A percentile compares a stretch with the other conserved stretches of the same genome.
These are phyloP conservation scores for Andrena haemorrhoa DNA, from an alignment of 2,888 invertebrate genomes.

Conservation along the genomic window DNA sequence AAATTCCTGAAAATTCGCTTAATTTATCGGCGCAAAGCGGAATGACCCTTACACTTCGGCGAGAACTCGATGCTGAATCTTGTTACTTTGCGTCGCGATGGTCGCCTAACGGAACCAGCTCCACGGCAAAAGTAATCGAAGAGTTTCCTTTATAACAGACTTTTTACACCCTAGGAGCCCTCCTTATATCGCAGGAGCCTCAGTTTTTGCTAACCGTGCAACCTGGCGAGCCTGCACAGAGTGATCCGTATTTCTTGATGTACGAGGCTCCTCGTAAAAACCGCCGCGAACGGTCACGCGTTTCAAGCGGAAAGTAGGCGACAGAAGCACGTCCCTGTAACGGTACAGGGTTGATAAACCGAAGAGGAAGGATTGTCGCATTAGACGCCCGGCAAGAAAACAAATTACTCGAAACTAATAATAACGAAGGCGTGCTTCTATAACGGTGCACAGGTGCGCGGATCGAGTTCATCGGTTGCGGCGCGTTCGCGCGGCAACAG, in stretches of 20 bases:
- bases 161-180: background rate
- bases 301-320: conserved; percentile 52
- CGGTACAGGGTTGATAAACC: conserved; percentile 45
- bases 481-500: conserved; percentile 28
- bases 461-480: conserved; percentile 22
- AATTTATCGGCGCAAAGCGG: too few relatives aligned
- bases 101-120: background rate
- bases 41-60: too few relatives aligned
- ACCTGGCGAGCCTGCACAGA: background rate
- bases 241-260: conserved; percentile 15
- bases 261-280: conserved; percentile 12
- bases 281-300: conserved; percentile 44
- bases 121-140: conserved; percentile 13
- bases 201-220: conserved; percentile 9
- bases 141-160: background rate
- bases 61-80: too few relatives aligned
- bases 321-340: conserved; percentile 52
- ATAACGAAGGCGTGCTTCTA: conserved; percentile 22
- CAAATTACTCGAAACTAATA: conserved; percentile 57
- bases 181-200: background rate
- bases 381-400: conserved; percentile 46
- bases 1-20: too few relatives aligned
- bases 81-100: background rate
- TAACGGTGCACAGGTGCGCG: conserved; percentile 43
- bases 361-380: conserved; percentile 47